A percentile compares a stretch with the other conserved stretches of the same genome.
These are phyloP conservation scores for Pygocentrus nattereri DNA, from an alignment of 2,797 vertebrate species.

Conservation along the genomic window DNA sequence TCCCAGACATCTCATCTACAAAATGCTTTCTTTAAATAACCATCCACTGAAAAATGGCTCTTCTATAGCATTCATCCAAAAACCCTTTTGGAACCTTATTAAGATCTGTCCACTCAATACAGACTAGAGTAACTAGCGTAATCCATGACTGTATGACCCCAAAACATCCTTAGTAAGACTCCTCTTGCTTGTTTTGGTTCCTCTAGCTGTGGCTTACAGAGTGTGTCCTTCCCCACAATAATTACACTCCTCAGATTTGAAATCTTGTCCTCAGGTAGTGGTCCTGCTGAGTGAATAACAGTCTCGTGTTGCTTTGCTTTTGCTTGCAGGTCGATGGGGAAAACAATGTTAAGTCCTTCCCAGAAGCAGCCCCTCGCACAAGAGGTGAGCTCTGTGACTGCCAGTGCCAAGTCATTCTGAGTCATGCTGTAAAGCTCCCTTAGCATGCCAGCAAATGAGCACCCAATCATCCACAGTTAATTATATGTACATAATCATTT, in stretches of 20 bases:
- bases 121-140: background rate
- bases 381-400: constrained; percentile 40
- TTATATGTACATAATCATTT: constrained; percentile 1
- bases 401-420: background rate
- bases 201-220: constrained; percentile 21
- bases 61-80: background rate
- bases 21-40: background rate
- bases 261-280: constrained; percentile 24
- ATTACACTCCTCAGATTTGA: constrained; percentile 26
- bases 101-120: background rate
- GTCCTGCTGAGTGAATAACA: constrained; percentile 39
- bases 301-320: constrained; percentile 15
- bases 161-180: background rate
- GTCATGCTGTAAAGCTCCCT: constrained; percentile 25
- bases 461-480: constrained; percentile 26
- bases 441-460: background rate
- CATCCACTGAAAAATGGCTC: background rate
- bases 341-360: constrained; percentile 28
- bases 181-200: constrained; percentile 11
- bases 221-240: constrained; percentile 19
- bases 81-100: background rate
- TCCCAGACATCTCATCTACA: background rate
- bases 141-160: background rate
- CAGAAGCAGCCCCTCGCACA: constrained; percentile 3
- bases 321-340: constrained; percentile 51